Base-by-base conservation (phyloP, 2,113 vertebrate species). In the Phoxinus phoxinus region DNA sequence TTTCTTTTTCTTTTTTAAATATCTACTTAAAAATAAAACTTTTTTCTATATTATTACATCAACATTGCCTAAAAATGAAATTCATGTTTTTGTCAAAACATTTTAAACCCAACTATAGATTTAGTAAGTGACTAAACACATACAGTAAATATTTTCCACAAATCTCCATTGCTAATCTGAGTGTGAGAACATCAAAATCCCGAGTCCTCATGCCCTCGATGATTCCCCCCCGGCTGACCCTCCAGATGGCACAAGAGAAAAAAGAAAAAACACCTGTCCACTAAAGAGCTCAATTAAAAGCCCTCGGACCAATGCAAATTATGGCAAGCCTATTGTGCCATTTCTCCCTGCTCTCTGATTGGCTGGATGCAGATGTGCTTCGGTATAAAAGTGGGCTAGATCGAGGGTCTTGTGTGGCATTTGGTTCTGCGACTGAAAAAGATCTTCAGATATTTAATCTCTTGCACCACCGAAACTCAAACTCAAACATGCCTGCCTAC, bases 161-260 rank as follows among this genome's bases (percentile, higher is more conserved):
- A 73, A 41, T n/a, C 19, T 17, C 44, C 61, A 84, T 41, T 53
- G 9, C 12, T 85, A 37, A 65, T 85, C 25, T 41, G 41, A 84
- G 59, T 85, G 85, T 89, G 85, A 75, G 85, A 87, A 86, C 74
- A 13, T 17, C 7, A 21, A 35, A 58, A 67, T 48, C 35, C 35
- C 10, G 23, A 13, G 91, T 90, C 87, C 71, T 88, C 89, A 82
- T 88, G 79, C 78, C 89, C 87, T 86, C 63, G 59, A 89, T 61
- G 76, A 91, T 84, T 93, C 94, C 94, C 93, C 91, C 94, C 93
- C 63, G 27, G 25, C 88, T 91, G 91, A 93, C 90, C 91, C 90
- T 72, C 89, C 89, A 89, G 79, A 87, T 87, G 91, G 80, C 88
- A 87, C 80, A 19, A 69, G 91, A 87, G 88, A 90, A 89, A 23